These are phyloP conservation scores for Cryptophagus acutangulus DNA, from an alignment of 2,888 invertebrate genomes.

Conservation along the genomic window DNA sequence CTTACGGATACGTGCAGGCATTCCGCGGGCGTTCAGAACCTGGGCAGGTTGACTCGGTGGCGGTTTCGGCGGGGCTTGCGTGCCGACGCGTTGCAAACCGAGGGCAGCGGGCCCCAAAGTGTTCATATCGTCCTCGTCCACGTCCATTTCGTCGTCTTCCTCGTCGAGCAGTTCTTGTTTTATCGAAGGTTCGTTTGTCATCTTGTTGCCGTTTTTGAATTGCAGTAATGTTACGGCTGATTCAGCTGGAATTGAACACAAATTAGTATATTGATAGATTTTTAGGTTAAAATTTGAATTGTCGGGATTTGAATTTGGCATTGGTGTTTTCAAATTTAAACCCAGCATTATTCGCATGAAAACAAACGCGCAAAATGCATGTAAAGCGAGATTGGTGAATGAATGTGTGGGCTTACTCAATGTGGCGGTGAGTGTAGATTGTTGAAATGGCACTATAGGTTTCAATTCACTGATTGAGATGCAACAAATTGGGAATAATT, in stretches of 20 bases:
- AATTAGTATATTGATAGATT: too few species aligned
- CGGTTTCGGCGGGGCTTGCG: constrained; percentile 67
- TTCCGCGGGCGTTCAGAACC: constrained; percentile 78
- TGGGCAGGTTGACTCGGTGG: constrained; percentile 68
- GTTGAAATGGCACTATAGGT: constrained; percentile 2
- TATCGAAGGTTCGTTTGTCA: constrained; percentile 41
- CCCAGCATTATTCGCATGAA: constrained; percentile 31
- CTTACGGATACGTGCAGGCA: constrained; percentile 86
- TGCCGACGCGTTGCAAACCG: constrained; percentile 76
- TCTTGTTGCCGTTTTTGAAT: constrained; percentile 45
- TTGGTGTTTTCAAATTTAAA: constrained; percentile 47
- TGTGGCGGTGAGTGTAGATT: neutral
- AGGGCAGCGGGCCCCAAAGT: constrained; percentile 75
- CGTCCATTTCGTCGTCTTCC: constrained; percentile 55
- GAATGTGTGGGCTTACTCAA: neutral
- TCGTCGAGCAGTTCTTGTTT: constrained; percentile 52
- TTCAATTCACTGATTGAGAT: too few species aligned
- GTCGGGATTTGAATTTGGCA: constrained; percentile 39
- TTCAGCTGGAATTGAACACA: too few species aligned
- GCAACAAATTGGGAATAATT: too few species aligned
- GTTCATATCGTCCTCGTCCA: constrained; percentile 59
- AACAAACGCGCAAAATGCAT: constrained; percentile 22
- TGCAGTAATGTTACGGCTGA: too few species aligned
- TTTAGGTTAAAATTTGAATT: constrained; percentile 31
- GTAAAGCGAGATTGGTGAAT: neutral